Evolutionary conservation across 2,797 vertebrate species (phyloP).

Genomic region (Alosa sapidissima): DNA sequence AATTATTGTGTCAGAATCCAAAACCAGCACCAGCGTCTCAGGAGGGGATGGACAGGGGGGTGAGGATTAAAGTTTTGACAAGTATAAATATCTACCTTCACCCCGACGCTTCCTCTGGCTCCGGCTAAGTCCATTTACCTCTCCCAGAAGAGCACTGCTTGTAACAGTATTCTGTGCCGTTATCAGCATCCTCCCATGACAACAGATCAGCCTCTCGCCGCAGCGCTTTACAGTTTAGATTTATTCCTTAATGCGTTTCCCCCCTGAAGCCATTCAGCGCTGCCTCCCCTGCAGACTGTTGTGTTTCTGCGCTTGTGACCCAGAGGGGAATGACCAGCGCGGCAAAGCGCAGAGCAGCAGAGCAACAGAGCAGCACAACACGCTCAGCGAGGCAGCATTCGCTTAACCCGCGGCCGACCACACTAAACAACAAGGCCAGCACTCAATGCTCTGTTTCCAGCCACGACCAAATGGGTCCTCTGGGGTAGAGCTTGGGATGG

Average conservation of each 20-base stretch:
- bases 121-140: not conserved
- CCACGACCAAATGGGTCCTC: not conserved
- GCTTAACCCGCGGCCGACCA: not conserved
- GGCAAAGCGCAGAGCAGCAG: not conserved
- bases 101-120: not conserved
- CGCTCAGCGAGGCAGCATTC: not conserved
- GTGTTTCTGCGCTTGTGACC: not conserved
- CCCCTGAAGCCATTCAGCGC: not conserved
- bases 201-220: constrained; percentile 9
- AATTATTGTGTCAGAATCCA: not conserved
- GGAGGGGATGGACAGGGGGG: not conserved
- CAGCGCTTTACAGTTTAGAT: constrained; percentile 4
- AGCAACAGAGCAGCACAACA: not conserved
- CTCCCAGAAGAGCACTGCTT: not conserved
- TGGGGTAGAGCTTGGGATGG: not conserved
- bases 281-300: not conserved
- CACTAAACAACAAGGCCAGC: not conserved
- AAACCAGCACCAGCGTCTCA: not conserved
- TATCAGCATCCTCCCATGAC: constrained; percentile 11
- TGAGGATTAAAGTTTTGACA: constrained; percentile 14
- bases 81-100: constrained; percentile 18
- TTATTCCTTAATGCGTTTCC: constrained; percentile 11
- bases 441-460: not conserved
- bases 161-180: not conserved
- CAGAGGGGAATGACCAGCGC: not conserved